These are phyloP conservation scores for Nebria salina DNA, from an alignment of 2,888 invertebrate genomes.

Conservation along the genomic window DNA sequence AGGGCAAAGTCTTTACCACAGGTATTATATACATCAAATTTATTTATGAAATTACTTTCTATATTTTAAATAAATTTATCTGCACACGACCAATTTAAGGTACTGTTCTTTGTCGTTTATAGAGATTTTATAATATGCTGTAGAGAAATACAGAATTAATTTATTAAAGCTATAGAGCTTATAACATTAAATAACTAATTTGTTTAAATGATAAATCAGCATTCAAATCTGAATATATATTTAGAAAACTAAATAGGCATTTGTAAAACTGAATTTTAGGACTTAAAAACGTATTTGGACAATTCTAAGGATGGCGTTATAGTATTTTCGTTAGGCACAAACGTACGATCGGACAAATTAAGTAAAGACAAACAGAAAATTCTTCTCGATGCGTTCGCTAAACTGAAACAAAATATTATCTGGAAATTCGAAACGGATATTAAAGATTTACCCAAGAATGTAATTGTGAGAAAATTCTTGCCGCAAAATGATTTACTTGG, in stretches of 20 bases:
- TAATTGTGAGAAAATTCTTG: constrained; percentile 59
- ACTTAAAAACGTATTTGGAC: constrained; percentile 53
- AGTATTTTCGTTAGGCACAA: constrained; percentile 58
- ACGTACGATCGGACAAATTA: constrained; percentile 53
- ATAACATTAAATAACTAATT: no score
- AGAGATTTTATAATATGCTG: no score
- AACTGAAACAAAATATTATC: constrained; percentile 56
- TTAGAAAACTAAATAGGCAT: no score
- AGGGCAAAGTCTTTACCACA: constrained; percentile 53
- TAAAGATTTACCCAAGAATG: constrained; percentile 57
- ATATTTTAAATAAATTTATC: no score
- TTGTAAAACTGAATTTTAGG: constrained; percentile 44
- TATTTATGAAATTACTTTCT: no score
- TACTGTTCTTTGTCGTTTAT: no score
- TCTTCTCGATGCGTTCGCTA: constrained; percentile 55
- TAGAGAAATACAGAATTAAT: no score
- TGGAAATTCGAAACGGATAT: constrained; percentile 58
- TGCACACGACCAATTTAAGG: no score
- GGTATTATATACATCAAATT: constrained; percentile 47
- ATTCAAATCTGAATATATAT: no score
- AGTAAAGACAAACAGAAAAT: constrained; percentile 50
- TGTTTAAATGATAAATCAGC: no score
- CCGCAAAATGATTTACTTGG: constrained; percentile 61
- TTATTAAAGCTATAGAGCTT: no score
- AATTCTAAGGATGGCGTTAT: constrained; percentile 56